Conservation (phyloP, 2,888 invertebrate genomes). For the Lepidonotus clava region DNA sequence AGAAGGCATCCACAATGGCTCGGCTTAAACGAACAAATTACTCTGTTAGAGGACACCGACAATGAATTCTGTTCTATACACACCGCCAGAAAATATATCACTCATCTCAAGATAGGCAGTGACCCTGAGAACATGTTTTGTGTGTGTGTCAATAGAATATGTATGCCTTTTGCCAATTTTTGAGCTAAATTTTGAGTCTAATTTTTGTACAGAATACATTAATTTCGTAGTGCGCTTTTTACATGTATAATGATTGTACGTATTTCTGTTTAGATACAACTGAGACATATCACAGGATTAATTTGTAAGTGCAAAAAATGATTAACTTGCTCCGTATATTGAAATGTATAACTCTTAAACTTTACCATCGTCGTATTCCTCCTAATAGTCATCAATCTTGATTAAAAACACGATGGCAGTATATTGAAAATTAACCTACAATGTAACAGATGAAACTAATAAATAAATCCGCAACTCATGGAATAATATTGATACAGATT, state of each 20-base stretch:
- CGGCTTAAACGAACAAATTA: not conserved
- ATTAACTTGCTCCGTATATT: not conserved
- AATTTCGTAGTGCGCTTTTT: not conserved
- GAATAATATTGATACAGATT: not conserved
- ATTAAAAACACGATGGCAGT: not conserved
- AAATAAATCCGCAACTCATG: not conserved
- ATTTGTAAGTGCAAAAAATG: not conserved
- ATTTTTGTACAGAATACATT: not conserved
- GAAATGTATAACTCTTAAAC: not conserved
- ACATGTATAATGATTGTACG: not conserved
- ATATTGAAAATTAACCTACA: not conserved
- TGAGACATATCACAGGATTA: constrained; percentile 7
- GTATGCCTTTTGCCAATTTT: too few species aligned
- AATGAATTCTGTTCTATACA: not conserved
- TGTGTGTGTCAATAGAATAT: too few species aligned
- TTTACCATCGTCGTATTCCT: not conserved
- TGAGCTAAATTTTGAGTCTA: too few species aligned
- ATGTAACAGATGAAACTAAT: not conserved
- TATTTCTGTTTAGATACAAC: not conserved
- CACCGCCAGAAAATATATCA: constrained; percentile 1
- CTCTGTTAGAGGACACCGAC: too few species aligned
- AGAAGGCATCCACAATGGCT: not conserved
- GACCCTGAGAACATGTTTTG: not conserved
- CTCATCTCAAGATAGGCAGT: not conserved
- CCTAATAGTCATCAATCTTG: not conserved